Conservation (phyloP, 2,797 vertebrate genomes). For the Schizopygopsis pylzovi region DNA sequence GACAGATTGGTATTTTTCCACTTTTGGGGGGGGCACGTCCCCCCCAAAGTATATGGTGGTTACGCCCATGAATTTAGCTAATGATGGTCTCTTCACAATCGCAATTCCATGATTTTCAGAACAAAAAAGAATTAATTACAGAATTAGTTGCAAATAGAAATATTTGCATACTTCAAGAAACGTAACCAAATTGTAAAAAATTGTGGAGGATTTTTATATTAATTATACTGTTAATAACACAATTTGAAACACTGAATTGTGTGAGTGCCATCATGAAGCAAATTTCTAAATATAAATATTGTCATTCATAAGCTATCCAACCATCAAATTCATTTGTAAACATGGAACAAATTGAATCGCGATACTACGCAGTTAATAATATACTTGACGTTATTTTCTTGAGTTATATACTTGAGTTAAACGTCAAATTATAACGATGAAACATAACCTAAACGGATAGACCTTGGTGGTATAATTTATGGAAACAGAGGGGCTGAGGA, state of each 20-base stretch:
- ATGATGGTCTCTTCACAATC: constrained; percentile 12
- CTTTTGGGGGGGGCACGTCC: too few relatives aligned
- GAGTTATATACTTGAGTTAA: too few relatives aligned
- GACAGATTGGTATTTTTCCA: too few relatives aligned
- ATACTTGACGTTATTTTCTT: not conserved
- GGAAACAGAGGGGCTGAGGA: not conserved
- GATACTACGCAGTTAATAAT: not conserved
- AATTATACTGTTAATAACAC: not conserved
- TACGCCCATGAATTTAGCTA: too few relatives aligned
- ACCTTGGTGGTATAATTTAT: not conserved
- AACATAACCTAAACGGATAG: not conserved
- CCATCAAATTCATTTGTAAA: not conserved
- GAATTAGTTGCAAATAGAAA: not conserved
- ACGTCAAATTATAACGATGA: not conserved
- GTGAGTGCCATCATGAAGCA: not conserved
- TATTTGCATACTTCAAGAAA: not conserved
- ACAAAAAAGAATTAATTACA: not conserved
- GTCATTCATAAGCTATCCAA: not conserved
- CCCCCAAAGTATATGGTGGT: too few relatives aligned
- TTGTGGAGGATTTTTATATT: not conserved
- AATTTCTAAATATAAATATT: not conserved
- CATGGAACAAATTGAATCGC: not conserved
- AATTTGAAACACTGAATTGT: not conserved
- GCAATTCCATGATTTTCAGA: constrained; percentile 1
- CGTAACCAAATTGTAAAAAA: not conserved